Percentiles rank a stretch among this genome's conserved stretches.
Conservation (phyloP, 2,888 invertebrate species). For the Blastobasis adustella region DNA sequence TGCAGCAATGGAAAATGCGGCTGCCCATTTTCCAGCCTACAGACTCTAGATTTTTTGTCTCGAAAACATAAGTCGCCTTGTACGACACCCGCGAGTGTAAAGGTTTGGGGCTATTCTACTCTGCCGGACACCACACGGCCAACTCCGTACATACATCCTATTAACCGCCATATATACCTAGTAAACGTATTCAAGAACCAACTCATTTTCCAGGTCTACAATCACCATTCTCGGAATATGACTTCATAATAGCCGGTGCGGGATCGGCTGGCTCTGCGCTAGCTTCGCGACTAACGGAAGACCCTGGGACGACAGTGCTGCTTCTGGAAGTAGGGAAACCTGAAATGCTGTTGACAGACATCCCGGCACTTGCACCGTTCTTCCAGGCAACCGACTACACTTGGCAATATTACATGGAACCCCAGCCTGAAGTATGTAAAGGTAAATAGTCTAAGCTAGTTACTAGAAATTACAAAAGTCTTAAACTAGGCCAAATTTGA, state of each 20-base stretch:
- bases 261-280: conserved; percentile 75
- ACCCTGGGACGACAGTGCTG: conserved; percentile 70
- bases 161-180: neutral
- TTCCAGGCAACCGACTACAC: conserved; percentile 75
- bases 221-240: conserved; percentile 60
- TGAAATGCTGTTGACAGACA: conserved; percentile 60
- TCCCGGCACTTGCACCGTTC: conserved; percentile 70
- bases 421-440: conserved; percentile 69
- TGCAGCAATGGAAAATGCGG: too few species aligned
- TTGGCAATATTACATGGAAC: conserved; percentile 78
- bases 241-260: conserved; percentile 73
- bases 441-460: conserved; percentile 26
- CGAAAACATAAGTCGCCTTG: too few species aligned
- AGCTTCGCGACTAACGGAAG: conserved; percentile 65
- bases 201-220: conserved; percentile 36
- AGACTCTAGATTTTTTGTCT: too few species aligned
- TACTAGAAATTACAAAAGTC: too few species aligned
- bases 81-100: too few species aligned
- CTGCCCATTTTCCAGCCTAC: too few species aligned
- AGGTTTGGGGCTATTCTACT: too few species aligned
- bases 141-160: neutral
- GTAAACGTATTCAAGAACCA: neutral
- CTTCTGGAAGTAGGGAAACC: conserved; percentile 74
- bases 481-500: too few species aligned
- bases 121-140: too few species aligned